These are phyloP conservation scores for Drosophila bocqueti DNA, from an alignment of 1,140 invertebrate genomes.

Conservation along the genomic window DNA sequence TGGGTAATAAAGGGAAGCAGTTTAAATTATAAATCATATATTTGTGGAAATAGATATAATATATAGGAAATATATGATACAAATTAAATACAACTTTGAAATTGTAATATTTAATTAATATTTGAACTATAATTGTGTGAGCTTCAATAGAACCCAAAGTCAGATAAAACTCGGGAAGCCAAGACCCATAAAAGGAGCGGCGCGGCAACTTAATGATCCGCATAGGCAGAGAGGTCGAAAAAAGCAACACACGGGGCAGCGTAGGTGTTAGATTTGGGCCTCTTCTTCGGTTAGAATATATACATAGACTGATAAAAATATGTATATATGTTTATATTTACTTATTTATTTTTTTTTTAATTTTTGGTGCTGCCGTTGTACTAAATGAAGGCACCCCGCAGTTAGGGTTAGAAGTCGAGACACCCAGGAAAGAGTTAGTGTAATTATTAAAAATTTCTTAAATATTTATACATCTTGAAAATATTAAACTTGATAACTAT, in stretches of 20 bases:
- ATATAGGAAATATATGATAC: no score
- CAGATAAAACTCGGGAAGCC: conserved; percentile 12
- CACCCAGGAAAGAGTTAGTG: neutral
- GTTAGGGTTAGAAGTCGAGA: neutral
- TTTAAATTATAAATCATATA: neutral
- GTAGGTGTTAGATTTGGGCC: conserved; percentile 54
- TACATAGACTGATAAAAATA: neutral
- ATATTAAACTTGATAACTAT: no score
- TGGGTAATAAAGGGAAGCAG: neutral
- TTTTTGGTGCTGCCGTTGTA: conserved; percentile 18
- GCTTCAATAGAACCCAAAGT: neutral
- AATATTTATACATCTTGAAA: no score
- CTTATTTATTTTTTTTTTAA: neutral
- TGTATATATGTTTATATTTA: neutral
- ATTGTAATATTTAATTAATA: neutral
- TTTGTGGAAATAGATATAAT: no score
- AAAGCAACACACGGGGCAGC: conserved; percentile 13
- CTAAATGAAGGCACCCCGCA: conserved; percentile 62
- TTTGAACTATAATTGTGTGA: conserved; percentile 1
- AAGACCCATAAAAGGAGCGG: conserved; percentile 55
- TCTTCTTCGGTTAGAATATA: conserved; percentile 18
- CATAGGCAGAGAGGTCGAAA: conserved; percentile 31
- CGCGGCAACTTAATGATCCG: conserved; percentile 65
- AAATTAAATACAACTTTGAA: no score
- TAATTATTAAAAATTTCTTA: no score